Percentiles rank a stretch among this genome's conserved stretches.
Evolutionary conservation across 2,113 vertebrate species (phyloP).

Genomic region (Callithrix jacchus): DNA sequence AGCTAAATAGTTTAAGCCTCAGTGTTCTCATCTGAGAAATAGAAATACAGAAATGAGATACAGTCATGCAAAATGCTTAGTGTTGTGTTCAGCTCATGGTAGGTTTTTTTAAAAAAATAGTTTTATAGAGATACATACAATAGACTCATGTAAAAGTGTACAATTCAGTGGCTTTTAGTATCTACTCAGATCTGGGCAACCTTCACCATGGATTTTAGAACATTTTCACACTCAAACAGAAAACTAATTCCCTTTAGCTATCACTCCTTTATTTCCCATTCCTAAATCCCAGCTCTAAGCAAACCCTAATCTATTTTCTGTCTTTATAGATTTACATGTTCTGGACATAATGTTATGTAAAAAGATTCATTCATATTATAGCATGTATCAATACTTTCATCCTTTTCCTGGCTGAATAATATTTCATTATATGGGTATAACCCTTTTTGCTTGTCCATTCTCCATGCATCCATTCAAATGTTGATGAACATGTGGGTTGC

Average conservation of each 20-base stretch:
- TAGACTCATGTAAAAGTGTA: neutral
- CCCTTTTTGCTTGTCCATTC: neutral
- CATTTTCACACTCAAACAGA: neutral
- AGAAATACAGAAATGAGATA: neutral
- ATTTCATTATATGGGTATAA: neutral
- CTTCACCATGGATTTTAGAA: neutral
- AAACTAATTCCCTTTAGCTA: neutral
- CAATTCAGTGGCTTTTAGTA: neutral
- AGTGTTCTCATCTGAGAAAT: neutral
- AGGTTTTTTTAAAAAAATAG: neutral
- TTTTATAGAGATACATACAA: neutral
- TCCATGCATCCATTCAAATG: neutral
- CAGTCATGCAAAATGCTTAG: neutral
- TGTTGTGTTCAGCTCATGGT: neutral
- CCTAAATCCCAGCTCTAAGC: neutral
- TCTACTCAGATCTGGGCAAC: neutral
- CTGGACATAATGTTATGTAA: neutral
- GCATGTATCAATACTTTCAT: neutral
- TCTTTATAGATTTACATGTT: neutral
- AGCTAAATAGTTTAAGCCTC: neutral
- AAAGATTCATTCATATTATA: neutral
- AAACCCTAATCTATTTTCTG: neutral
- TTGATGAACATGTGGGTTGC: neutral
- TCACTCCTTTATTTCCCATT: neutral
- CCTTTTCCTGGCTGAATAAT: neutral